Percentiles rank a stretch among this genome's conserved stretches.
phyloP scores from a whole-genome alignment of 2,113 vertebrate genomes.

The Triplophysa dalaica region DNA sequence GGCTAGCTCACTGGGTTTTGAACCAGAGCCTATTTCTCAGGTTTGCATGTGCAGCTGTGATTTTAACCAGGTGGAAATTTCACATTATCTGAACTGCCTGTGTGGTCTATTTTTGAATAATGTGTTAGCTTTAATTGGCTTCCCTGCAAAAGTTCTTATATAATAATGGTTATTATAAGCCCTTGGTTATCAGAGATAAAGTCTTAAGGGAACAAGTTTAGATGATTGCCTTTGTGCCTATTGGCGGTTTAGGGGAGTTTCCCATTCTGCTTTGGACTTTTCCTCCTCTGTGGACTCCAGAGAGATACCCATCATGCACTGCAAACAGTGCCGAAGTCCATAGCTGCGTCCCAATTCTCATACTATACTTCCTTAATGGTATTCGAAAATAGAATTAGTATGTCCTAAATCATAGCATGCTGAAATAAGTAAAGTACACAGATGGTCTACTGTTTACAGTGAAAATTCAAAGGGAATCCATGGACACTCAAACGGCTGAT shows the following conservation, averaged over 20 bases:
- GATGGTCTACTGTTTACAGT: no score
- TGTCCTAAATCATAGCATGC: no score
- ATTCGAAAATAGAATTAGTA: no score
- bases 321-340: not conserved
- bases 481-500: no score
- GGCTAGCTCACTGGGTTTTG: not conserved
- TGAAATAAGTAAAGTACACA: no score
- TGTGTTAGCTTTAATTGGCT: not conserved
- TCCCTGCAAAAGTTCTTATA: not conserved
- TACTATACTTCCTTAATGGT: no score
- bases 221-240: not conserved
- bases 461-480: no score
- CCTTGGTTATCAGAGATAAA: not conserved
- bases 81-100: not conserved
- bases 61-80: not conserved
- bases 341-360: no score
- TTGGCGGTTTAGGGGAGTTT: not conserved
- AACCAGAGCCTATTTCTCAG: no score
- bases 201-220: not conserved
- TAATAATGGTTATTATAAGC: not conserved
- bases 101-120: not conserved
- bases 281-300: not conserved
- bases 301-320: not conserved
- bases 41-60: not conserved
- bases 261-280: slow-evolving; percentile 4